Conservation (phyloP, 1,140 invertebrate species). For the Antheraea pernyi region DNA sequence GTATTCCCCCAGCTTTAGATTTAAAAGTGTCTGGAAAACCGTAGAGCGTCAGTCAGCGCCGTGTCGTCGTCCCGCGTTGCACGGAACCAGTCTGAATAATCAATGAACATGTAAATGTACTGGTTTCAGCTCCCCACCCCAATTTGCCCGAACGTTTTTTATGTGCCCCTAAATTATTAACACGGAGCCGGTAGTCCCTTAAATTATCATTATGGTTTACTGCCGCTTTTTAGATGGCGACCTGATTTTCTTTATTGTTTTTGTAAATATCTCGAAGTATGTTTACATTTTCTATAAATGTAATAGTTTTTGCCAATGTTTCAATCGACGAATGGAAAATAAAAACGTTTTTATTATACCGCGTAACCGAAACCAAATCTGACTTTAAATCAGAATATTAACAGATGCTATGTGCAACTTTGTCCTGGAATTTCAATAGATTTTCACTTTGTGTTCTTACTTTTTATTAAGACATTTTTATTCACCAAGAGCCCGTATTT, state of each 20-base stretch:
- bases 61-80: slow-evolving; percentile 18
- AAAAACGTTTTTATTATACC: no score
- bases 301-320: not conserved
- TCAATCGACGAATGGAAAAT: no score
- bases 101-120: slow-evolving; percentile 44
- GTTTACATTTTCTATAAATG: not conserved
- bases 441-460: no score
- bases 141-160: slow-evolving; percentile 41
- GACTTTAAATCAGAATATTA: no score
- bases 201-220: slow-evolving; percentile 40
- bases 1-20: not conserved
- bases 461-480: no score
- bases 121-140: slow-evolving; percentile 30
- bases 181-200: slow-evolving; percentile 27
- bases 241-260: slow-evolving; percentile 2
- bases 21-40: not conserved
- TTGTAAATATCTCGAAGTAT: not conserved
- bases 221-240: slow-evolving; percentile 12
- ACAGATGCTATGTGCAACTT: no score
- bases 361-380: no score
- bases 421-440: no score
- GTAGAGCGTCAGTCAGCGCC: slow-evolving; percentile 14
- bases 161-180: slow-evolving; percentile 44
- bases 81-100: slow-evolving; percentile 29
- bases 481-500: no score